Conservation (phyloP, 1,140 invertebrate genomes). For the Probaryconus sp. region DNA sequence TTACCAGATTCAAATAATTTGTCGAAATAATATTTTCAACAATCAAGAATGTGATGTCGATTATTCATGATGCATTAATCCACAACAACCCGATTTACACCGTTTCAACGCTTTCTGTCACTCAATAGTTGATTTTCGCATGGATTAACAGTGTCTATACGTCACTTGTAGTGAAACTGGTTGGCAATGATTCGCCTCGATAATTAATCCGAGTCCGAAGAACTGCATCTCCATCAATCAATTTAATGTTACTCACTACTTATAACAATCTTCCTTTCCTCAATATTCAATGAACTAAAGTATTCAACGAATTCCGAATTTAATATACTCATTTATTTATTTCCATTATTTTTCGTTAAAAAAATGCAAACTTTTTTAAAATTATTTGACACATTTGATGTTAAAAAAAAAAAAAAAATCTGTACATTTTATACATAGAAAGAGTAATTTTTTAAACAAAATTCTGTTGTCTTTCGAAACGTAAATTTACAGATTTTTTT, state of each 20-base stretch:
- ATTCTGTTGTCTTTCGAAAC: too few relatives aligned
- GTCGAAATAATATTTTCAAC: conserved; percentile 47
- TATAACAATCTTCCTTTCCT: conserved; percentile 6
- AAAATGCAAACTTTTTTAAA: too few relatives aligned
- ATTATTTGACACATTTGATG: too few relatives aligned
- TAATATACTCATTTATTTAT: too few relatives aligned
- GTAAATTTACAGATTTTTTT: too few relatives aligned
- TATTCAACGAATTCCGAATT: too few relatives aligned
- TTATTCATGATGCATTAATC: conserved; percentile 58
- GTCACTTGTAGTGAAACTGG: conserved; percentile 23
- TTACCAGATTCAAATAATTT: conserved; percentile 32
- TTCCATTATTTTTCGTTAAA: too few relatives aligned
- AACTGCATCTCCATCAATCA: conserved; percentile 25
- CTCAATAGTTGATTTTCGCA: conserved; percentile 37
- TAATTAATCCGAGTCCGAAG: conserved; percentile 23
- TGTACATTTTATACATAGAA: too few relatives aligned
- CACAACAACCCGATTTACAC: conserved; percentile 23
- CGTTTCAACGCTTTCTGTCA: conserved; percentile 38
- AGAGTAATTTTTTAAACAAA: too few relatives aligned
- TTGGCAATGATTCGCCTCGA: conserved; percentile 27
- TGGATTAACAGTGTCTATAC: conserved; percentile 36
- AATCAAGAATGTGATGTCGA: conserved; percentile 48
- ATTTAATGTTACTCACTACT: conserved; percentile 20
- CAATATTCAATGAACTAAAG: too few relatives aligned
- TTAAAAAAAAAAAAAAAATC: too few relatives aligned